A percentile compares a stretch with the other conserved stretches of the same genome.
phyloP scores from a whole-genome alignment of 37 sponge, comb jelly and placozoan species.

The Axinella damicornis region DNA sequence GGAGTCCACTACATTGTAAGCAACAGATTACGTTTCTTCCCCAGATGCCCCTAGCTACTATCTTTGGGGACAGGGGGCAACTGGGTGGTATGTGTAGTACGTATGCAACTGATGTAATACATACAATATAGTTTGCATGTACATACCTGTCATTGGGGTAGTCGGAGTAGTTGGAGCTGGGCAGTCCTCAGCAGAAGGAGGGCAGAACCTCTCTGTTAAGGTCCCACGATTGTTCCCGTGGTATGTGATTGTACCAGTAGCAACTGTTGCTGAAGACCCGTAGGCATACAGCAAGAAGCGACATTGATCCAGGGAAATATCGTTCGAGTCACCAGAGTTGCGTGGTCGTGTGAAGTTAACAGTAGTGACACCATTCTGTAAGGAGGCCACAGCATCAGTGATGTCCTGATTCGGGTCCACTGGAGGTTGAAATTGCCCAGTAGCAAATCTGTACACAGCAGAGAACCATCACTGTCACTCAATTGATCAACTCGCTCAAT shows the following conservation, averaged over 20 bases:
- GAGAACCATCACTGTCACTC: too few species aligned
- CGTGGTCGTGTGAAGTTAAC: conserved; percentile 49
- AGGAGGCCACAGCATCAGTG: not conserved
- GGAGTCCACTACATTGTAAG: too few species aligned
- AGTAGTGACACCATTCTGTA: conserved; percentile 24
- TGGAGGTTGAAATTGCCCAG: conserved; percentile 18
- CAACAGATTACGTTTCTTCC: too few species aligned
- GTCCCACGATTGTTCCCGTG: conserved; percentile 27
- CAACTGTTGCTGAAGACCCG: conserved; percentile 9
- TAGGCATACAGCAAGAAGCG: conserved; percentile 45
- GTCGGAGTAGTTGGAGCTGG: too few species aligned
- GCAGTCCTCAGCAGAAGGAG: conserved; percentile 27
- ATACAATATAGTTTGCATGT: too few species aligned
- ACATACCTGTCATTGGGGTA: too few species aligned
- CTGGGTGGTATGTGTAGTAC: too few species aligned
- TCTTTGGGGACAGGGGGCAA: too few species aligned
- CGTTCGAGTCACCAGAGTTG: conserved; percentile 15
- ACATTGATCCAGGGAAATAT: conserved; percentile 32
- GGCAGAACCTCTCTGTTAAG: conserved; percentile 24
- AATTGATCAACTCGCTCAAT: too few species aligned
- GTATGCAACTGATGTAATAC: too few species aligned
- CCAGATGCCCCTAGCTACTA: too few species aligned
- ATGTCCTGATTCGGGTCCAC: conserved; percentile 36
- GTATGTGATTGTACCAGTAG: not conserved
- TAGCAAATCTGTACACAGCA: conserved; percentile 2